Evolutionary conservation across 2,797 vertebrate species (phyloP), one percentile per base, ranked within the genome.

Genomic region (Ctenopoma multispine): DNA sequence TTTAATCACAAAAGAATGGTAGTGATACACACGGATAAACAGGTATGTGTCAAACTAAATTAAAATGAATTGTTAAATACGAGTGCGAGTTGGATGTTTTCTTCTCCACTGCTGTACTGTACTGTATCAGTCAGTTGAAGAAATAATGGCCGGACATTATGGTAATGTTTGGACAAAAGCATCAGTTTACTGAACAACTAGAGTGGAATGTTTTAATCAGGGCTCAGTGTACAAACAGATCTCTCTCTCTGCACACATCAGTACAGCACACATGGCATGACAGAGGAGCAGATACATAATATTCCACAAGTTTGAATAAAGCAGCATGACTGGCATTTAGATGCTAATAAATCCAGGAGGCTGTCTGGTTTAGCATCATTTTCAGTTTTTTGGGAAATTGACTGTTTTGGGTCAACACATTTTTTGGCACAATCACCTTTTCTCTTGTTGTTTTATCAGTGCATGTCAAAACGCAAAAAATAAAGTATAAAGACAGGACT

Each of bases 121-220:
- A 29, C 27, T 29, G 27, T 29, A 65, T 2, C 36, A 5, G 47
- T 21, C 50, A 60, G 4, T 60, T n/a, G 18, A 15, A 55, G 31
- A 48, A 48, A 5, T 29, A 29, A 29, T 29, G 27, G 27, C 27
- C 27, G 4, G 27, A 29, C 31, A 44, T 72, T 72, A 49, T 50
- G 21, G 47, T 20, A 54, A 23, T 13, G 4, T 27, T 46, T 23
- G 49, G 15, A 56, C 23, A 69, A 74, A 67, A 36, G 7, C 41
- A 47, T 77, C 3, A 10, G 66, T 70, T 77, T 67, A 75, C 69
- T 74, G 49, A 79, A 31, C 41, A 38, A 60, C 46, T 34, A 41
- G 48, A 57, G 23, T 50, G 14, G 51, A 63, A 50, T 50, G 20
- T n/a, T 67, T 67, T 59, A 70, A 55, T 53, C 21, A 58, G 62